Base-by-base conservation (phyloP, 2,113 vertebrate genomes). In the Echinops telfairi region DNA sequence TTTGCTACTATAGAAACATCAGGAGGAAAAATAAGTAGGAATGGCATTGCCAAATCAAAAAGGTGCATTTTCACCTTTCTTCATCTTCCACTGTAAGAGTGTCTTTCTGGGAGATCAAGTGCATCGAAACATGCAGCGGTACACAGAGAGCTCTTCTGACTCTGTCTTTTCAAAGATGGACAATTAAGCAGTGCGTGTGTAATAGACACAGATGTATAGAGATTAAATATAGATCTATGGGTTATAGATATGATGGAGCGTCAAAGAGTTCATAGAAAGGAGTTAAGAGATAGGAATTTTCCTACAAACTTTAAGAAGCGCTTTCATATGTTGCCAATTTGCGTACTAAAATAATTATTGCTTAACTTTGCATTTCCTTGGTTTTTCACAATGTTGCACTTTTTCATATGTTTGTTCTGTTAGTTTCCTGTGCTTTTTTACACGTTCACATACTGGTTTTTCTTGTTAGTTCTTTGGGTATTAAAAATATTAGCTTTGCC, bases 401-500 rank as follows among this genome's bases (percentile, higher is more conserved):
- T 89, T 93, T 66, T 88, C 8, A 17, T 11, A 66, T 25, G 5
- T 76, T 71, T 71, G 81, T 88, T 86, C 82, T 53, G 1, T 66
- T 53, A 19, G 47, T 53, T 53, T 14, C 47, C 23, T 31, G 40
- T 47, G 47, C 17, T 76, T 62, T 88, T 94, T 90, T 71, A 4
- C 71, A 33, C 17, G 68, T 8, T 53, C 78, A 71, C 7, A 31
- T 57, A 5, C n/a, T 62, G 47, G 22, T 58, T 84, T 86, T 77
- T 83, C 62, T 19, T 76, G 40, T 40, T 62, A 86, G 17, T 90
- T 95, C 29, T 53, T 92, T 92, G 92, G 93, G 60, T 82, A 82
- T 60, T 88, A 78, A 79, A 84, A 86, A 71, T 78, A 57, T 38
- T 87, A 89, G 84, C 40, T 73, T 76, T 85, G 11, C 66, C 79